Evolutionary conservation across 2,113 vertebrate species (phyloP).

Genomic region (Onychostruthus taczanowskii): DNA sequence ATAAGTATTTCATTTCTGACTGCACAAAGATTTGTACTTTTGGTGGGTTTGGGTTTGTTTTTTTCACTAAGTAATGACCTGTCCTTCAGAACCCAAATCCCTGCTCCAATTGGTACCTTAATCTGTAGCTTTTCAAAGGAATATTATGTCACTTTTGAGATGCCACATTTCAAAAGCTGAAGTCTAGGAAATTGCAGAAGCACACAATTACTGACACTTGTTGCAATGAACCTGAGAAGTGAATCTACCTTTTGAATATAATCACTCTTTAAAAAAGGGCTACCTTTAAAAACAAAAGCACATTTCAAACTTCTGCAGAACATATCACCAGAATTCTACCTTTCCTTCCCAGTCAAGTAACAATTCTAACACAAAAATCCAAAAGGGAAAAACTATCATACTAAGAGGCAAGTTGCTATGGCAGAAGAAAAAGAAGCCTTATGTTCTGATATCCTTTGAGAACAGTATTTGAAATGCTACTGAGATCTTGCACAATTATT

Average conservation of each 20-base stretch:
- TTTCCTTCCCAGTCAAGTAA: background rate
- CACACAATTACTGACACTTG: background rate
- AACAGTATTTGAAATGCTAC: background rate
- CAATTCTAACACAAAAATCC: constrained; percentile 10
- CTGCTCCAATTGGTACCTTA: background rate
- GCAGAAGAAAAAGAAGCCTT: background rate
- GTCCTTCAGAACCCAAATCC: background rate
- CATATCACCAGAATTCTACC: constrained; percentile 24
- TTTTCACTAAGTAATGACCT: background rate
- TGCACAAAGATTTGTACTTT: background rate
- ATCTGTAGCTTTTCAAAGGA: background rate
- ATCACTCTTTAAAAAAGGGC: background rate
- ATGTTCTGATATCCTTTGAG: background rate
- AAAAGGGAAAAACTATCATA: background rate
- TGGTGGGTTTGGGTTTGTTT: background rate
- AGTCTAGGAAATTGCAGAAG: background rate
- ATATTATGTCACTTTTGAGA: background rate
- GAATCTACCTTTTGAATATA: constrained; percentile 10
- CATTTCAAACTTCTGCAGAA: constrained; percentile 44
- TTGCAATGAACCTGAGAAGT: background rate
- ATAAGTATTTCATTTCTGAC: background rate
- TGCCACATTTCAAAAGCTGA: background rate
- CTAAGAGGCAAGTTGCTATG: background rate
- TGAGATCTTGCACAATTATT: background rate
- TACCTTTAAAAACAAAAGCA: constrained; percentile 15